These are phyloP conservation scores for Amphiura filiformis DNA, from an alignment of 35 echinoderm and acorn worm genomes.

Conservation along the genomic window DNA sequence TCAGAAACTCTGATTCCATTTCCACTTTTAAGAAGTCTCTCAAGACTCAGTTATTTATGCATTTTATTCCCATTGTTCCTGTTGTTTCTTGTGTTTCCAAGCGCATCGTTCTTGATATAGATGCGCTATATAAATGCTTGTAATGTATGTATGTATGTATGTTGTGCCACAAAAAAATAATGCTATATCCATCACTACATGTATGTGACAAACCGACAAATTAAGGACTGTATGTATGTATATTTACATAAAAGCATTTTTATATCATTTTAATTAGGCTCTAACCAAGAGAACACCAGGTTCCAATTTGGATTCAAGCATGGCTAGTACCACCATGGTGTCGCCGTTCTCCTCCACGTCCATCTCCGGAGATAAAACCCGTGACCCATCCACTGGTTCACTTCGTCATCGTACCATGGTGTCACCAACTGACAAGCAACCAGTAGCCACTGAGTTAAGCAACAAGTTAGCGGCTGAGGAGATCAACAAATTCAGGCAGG, in stretches of 20 bases:
- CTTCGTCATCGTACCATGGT: conserved; percentile 18
- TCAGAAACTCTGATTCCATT: too few relatives aligned
- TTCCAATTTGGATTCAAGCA: conserved; percentile 87
- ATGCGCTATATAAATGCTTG: too few relatives aligned
- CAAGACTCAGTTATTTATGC: too few relatives aligned
- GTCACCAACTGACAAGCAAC: conserved; percentile 8
- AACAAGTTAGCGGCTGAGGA: conserved; percentile 41
- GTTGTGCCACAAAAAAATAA: too few relatives aligned
- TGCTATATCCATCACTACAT: background rate
- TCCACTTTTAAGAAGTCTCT: too few relatives aligned
- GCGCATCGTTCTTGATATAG: too few relatives aligned
- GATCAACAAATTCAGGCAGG: conserved; percentile 54
- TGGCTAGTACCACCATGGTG: conserved; percentile 66
- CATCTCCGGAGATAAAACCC: conserved; percentile 17
- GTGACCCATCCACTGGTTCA: conserved; percentile 9
- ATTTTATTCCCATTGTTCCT: too few relatives aligned
- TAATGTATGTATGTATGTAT: too few relatives aligned
- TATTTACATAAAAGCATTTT: background rate
- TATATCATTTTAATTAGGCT: too few relatives aligned
- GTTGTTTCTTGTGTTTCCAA: too few relatives aligned
- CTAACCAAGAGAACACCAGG: conserved; percentile 87
- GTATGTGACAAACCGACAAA: background rate
- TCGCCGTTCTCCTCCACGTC: conserved; percentile 76
- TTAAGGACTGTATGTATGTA: background rate
- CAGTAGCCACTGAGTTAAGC: conserved; percentile 28